Evolutionary conservation across 2,888 invertebrate genomes (phyloP).

Genomic region (Eilema griseolum): DNA sequence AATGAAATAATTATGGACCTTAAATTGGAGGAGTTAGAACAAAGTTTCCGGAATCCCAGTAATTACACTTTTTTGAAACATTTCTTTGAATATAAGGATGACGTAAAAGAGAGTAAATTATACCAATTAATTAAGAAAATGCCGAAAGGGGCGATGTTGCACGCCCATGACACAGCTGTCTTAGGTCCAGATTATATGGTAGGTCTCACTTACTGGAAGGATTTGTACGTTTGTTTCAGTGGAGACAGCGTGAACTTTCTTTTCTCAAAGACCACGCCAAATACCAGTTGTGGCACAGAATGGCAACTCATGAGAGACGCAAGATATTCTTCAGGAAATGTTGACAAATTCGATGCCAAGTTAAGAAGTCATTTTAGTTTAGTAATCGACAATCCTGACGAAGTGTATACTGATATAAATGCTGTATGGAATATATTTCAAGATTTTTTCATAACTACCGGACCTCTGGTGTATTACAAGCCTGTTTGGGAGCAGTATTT

Average conservation of each 20-base stretch:
- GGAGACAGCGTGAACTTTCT: constrained; percentile 59
- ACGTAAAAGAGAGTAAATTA: constrained; percentile 87
- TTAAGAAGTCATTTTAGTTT: constrained; percentile 86
- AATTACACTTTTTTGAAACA: constrained; percentile 89
- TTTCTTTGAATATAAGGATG: constrained; percentile 88
- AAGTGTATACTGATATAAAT: constrained; percentile 85
- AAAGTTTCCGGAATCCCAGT: constrained; percentile 66
- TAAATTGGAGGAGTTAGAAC: constrained; percentile 82
- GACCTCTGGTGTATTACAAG: constrained; percentile 86
- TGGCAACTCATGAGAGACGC: constrained; percentile 85
- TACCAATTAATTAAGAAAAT: constrained; percentile 89
- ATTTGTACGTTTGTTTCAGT: constrained; percentile 86
- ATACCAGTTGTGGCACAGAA: constrained; percentile 55
- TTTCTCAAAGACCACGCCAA: constrained; percentile 67
- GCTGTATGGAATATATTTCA: constrained; percentile 88
- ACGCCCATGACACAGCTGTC: constrained; percentile 89
- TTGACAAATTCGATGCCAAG: constrained; percentile 82
- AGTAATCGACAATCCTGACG: constrained; percentile 78
- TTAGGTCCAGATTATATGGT: constrained; percentile 88
- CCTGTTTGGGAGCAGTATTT: constrained; percentile 90
- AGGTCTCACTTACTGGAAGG: constrained; percentile 87
- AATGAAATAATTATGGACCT: constrained; percentile 87
- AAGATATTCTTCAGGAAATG: constrained; percentile 78
- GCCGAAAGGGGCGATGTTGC: constrained; percentile 92
- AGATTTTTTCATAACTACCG: constrained; percentile 83